A percentile compares a stretch with the other conserved stretches of the same genome.
These are phyloP conservation scores for Epinephelus moara DNA, from an alignment of 2,113 vertebrate species.

Conservation along the genomic window DNA sequence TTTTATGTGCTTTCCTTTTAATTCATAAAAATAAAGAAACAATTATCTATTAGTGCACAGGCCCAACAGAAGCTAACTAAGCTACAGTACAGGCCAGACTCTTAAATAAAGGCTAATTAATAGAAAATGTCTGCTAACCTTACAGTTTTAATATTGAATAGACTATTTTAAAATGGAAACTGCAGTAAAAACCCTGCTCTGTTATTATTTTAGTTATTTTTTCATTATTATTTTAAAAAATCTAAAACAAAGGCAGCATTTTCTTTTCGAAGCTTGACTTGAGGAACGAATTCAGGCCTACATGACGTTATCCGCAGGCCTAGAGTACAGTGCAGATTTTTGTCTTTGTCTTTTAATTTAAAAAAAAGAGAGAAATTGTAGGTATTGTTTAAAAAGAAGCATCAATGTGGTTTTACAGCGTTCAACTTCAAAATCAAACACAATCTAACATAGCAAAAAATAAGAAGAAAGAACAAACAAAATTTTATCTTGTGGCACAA, in stretches of 20 bases:
- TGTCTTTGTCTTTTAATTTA: not conserved
- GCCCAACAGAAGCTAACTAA: slow-evolving; percentile 2
- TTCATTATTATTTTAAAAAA: not conserved
- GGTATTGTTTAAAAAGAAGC: not conserved
- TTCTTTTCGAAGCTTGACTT: not conserved
- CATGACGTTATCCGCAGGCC: slow-evolving; percentile 10
- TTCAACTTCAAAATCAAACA: not conserved
- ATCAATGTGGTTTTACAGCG: not conserved
- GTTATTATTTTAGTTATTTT: not conserved
- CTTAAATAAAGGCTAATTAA: slow-evolving; percentile 18
- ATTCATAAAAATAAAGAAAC: not conserved
- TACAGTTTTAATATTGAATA: not conserved
- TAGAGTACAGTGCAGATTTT: not conserved
- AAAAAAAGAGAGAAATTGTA: not conserved
- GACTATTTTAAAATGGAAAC: not conserved
- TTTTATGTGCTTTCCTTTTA: not conserved
- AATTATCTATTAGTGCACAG: not conserved
- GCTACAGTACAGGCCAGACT: not conserved
- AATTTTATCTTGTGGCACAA: not conserved
- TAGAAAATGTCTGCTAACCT: not conserved
- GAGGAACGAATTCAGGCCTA: not conserved
- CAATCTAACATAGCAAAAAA: not conserved
- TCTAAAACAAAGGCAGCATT: slow-evolving; percentile 10
- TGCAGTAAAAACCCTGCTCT: not conserved
- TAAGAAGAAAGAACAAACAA: not conserved